Percentiles rank a stretch among this genome's conserved stretches.
phyloP scores from a whole-genome alignment of 2,797 vertebrate species.

The Harpagifer antarcticus region DNA sequence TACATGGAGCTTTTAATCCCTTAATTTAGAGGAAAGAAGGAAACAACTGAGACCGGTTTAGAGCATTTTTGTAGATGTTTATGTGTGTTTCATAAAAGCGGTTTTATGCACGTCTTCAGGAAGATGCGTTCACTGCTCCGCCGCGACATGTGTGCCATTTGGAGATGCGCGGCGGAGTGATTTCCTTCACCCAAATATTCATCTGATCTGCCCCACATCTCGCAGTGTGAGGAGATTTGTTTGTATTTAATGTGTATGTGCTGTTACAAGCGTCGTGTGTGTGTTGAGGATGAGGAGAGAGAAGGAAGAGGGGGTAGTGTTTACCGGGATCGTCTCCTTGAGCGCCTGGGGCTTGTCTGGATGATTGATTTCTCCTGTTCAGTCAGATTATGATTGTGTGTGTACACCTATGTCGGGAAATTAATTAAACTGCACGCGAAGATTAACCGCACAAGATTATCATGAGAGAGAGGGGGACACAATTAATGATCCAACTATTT shows the following conservation, averaged over 20 bases:
- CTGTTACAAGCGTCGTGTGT: slow-evolving; percentile 6
- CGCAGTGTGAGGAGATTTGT: not conserved
- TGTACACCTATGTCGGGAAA: slow-evolving; percentile 38
- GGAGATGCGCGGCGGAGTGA: slow-evolving; percentile 51
- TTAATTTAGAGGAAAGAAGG: not conserved
- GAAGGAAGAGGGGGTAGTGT: not conserved
- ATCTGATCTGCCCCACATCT: slow-evolving; percentile 57
- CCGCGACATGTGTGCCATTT: slow-evolving; percentile 36
- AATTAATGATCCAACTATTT: slow-evolving; percentile 48
- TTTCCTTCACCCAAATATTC: slow-evolving; percentile 36
- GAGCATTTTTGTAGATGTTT: slow-evolving; percentile 9
- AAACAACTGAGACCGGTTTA: slow-evolving; percentile 1
- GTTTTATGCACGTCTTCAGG: slow-evolving; percentile 17
- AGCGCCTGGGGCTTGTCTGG: slow-evolving; percentile 29
- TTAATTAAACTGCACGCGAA: slow-evolving; percentile 37
- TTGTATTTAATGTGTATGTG: slow-evolving; percentile 14
- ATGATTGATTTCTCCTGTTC: slow-evolving; percentile 59
- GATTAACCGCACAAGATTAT: slow-evolving; percentile 29
- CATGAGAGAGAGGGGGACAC: not conserved
- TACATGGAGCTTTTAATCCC: slow-evolving; percentile 39
- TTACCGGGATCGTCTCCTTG: slow-evolving; percentile 40
- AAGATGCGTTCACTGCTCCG: not conserved
- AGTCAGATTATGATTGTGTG: slow-evolving; percentile 39
- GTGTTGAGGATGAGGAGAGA: slow-evolving; percentile 15
- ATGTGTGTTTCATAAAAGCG: not conserved